Conservation (phyloP, 1,140 invertebrate genomes). For the Aradophagus sp. region DNA sequence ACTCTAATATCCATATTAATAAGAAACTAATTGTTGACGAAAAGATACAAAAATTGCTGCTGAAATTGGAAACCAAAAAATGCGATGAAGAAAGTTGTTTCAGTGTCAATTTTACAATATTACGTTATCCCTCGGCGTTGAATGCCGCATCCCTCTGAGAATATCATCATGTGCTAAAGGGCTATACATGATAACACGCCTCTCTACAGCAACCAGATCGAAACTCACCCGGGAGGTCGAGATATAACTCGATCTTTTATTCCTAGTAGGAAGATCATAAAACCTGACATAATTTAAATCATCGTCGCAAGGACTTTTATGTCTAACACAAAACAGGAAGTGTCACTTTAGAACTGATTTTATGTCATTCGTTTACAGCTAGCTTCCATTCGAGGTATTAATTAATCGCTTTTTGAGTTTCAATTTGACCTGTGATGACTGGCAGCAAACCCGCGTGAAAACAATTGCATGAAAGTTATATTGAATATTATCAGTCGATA, state of each 20-base stretch:
- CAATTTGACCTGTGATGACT: conserved; percentile 9
- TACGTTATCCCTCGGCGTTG: conserved; percentile 52
- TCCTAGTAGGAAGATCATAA: conserved; percentile 59
- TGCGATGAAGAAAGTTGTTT: conserved; percentile 42
- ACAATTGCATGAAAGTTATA: too few relatives aligned
- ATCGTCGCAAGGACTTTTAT: conserved; percentile 50
- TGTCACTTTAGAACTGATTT: conserved; percentile 42
- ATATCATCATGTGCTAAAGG: conserved; percentile 58
- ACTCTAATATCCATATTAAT: conserved; percentile 8
- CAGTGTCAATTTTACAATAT: conserved; percentile 57
- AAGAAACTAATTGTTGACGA: conserved; percentile 32
- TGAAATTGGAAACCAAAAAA: conserved; percentile 25
- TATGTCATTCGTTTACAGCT: conserved; percentile 23
- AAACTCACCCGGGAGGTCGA: conserved; percentile 52
- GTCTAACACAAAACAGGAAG: conserved; percentile 45
- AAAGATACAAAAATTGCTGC: conserved; percentile 31
- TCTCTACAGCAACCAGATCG: conserved; percentile 53
- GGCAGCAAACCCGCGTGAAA: too few relatives aligned
- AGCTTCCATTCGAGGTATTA: too few relatives aligned
- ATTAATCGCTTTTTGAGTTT: conserved; percentile 9
- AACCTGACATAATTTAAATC: conserved; percentile 61
- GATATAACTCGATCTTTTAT: conserved; percentile 58
- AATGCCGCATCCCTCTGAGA: conserved; percentile 57
- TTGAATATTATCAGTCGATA: too few relatives aligned
- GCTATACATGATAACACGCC: conserved; percentile 57